Percentiles rank a stretch among this genome's conserved stretches.
Conservation (phyloP, 2,113 vertebrate genomes). For the Dromaius novaehollandiae region DNA sequence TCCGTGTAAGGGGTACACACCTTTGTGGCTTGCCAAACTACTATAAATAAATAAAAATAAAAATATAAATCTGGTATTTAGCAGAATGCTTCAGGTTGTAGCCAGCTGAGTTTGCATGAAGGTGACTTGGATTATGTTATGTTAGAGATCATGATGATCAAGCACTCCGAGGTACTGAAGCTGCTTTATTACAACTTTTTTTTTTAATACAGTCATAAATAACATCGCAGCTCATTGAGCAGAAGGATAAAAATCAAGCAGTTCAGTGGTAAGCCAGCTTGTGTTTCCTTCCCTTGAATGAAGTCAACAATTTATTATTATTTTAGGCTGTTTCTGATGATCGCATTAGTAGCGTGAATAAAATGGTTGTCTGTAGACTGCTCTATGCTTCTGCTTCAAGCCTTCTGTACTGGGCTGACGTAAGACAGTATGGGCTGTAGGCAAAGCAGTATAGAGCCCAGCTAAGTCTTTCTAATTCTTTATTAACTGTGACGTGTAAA, state of each 20-base stretch:
- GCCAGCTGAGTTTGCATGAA: conserved; percentile 64
- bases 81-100: conserved; percentile 14
- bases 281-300: conserved; percentile 29
- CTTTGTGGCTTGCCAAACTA: not conserved
- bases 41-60: not conserved
- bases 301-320: conserved; percentile 59
- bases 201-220: conserved; percentile 61
- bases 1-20: not conserved
- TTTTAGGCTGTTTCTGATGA: conserved; percentile 38
- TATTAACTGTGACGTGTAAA: conserved; percentile 61
- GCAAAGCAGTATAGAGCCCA: conserved; percentile 14
- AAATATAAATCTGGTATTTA: conserved; percentile 13
- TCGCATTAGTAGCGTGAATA: conserved; percentile 49
- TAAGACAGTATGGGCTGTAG: conserved; percentile 29
- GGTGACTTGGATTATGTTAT: conserved; percentile 74
- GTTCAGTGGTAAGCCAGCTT: conserved; percentile 42
- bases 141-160: conserved; percentile 37
- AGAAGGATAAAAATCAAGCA: conserved; percentile 39
- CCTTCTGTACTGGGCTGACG: conserved; percentile 31
- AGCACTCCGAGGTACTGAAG: conserved; percentile 22
- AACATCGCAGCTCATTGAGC: conserved; percentile 57
- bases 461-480: conserved; percentile 39
- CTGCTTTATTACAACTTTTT: conserved; percentile 43
- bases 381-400: conserved; percentile 47
- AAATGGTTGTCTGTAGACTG: conserved; percentile 19